A percentile compares a stretch with the other conserved stretches of the same genome.
Evolutionary conservation across 1,140 invertebrate genomes (phyloP).

Genomic region (Chrysomallon squamiferum): DNA sequence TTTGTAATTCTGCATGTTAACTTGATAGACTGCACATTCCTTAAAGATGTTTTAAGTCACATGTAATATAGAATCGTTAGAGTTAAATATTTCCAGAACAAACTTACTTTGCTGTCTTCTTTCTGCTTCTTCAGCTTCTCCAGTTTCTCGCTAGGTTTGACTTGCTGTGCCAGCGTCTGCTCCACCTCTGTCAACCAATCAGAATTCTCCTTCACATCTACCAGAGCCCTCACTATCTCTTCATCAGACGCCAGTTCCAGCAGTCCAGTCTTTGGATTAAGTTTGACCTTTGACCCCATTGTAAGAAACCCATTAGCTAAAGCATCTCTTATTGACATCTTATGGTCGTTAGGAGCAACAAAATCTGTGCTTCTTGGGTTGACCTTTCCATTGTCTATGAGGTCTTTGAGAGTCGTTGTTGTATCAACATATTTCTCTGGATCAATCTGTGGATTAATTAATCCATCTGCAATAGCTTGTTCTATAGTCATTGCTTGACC

Average conservation of each 20-base stretch:
- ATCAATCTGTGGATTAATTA: slow-evolving; percentile 66
- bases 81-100: too few species aligned
- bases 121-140: slow-evolving; percentile 89
- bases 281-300: slow-evolving; percentile 73
- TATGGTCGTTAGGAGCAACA: slow-evolving; percentile 46
- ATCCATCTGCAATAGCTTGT: slow-evolving; percentile 79
- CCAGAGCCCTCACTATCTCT: slow-evolving; percentile 42
- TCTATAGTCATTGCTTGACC: slow-evolving; percentile 75
- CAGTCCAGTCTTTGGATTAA: slow-evolving; percentile 71
- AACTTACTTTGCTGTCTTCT: slow-evolving; percentile 65
- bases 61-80: too few species aligned
- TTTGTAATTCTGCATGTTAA: too few species aligned
- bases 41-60: too few species aligned
- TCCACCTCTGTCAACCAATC: slow-evolving; percentile 90
- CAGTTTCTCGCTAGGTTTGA: slow-evolving; percentile 82
- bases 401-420: slow-evolving; percentile 43
- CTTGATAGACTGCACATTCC: too few species aligned
- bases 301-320: slow-evolving; percentile 57
- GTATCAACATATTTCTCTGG: slow-evolving; percentile 47
- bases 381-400: slow-evolving; percentile 51
- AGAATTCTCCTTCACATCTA: slow-evolving; percentile 64
- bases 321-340: slow-evolving; percentile 55
- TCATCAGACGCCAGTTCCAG: slow-evolving; percentile 49
- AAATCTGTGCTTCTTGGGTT: slow-evolving; percentile 53
- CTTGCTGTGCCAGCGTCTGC: slow-evolving; percentile 83